Evolutionary conservation across 2,113 vertebrate species (phyloP).

Genomic region (Rhinopithecus roxellana): DNA sequence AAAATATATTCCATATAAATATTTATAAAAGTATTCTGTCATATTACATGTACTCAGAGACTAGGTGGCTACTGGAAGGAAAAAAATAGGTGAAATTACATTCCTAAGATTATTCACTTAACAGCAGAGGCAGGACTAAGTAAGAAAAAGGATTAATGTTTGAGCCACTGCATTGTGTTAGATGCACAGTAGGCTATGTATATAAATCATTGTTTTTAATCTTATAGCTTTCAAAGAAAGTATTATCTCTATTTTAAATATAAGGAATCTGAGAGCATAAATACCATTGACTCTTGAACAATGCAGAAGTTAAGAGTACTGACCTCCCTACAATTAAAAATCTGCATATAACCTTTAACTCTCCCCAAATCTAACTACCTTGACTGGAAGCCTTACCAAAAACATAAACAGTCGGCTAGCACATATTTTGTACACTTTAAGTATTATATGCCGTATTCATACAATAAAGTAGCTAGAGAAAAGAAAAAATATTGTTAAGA

Average conservation of each 20-base stretch:
- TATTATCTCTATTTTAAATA: not conserved
- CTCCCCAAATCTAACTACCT: not conserved
- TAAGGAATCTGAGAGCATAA: not conserved
- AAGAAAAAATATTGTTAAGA: not conserved
- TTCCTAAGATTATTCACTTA: not conserved
- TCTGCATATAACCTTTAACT: not conserved
- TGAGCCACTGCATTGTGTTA: not conserved
- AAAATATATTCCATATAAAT: not conserved
- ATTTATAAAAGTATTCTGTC: not conserved
- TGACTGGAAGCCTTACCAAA: not conserved
- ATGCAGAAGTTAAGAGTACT: not conserved
- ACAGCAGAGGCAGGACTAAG: not conserved
- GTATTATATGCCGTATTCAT: not conserved
- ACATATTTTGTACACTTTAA: not conserved
- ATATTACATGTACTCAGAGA: not conserved
- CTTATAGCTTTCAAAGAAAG: constrained; percentile 15
- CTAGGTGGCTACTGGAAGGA: not conserved
- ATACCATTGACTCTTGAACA: not conserved
- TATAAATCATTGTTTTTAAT: constrained; percentile 22
- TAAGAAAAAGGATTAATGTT: not conserved
- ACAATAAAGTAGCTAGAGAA: not conserved
- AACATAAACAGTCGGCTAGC: not conserved
- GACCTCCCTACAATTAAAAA: not conserved
- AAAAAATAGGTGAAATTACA: not conserved
- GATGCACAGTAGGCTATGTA: not conserved